Evolutionary conservation across 1,140 invertebrate species (phyloP), one percentile per base, ranked within the genome.

Genomic region (Ridgeia piscesae): DNA sequence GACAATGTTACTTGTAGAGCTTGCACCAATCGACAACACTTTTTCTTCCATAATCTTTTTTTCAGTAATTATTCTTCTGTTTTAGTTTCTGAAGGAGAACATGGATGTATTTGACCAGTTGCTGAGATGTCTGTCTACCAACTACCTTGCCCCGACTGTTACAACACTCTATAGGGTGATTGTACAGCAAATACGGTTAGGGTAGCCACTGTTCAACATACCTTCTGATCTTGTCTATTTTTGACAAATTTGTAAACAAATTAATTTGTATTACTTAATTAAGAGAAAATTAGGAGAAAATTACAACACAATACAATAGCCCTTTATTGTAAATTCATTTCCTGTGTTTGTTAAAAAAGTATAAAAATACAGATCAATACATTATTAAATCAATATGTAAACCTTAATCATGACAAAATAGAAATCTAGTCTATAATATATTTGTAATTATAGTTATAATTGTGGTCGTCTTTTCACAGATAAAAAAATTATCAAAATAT

Each of bases 101-200:
- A 77, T 21, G 14, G 58, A 77, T 27, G 58, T 77, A 77, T 77
- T 77, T 77, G 58, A 77, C 11, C 58, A 77, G 58, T 1, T 92
- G 88, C 31, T 34, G 77, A 35, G 31, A 21, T 92, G 91, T 92
- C 34, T 92, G 91, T 92, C 91, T 33, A 92, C 91, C 27, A 92
- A 92, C 42, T 92, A 92, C 88, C 42, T 92, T 11, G 77, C 91
- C 11, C 50, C 91, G 6, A 8, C 91, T n/a, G 91, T 33, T 42
- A 88, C 91, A 17, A 33, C 50, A 11, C 48, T 92, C 33, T 92
- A 92, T n/a, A 89, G n/a, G 27, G 58, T 21, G 2, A 14, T 77
- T 77, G 58, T 77, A 77, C 58, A 77, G 27, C 58, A 77, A 0
- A 17, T 90, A 33, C 33, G 89, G 89, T 90, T 90, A 90, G 89